A percentile compares a stretch with the other conserved stretches of the same genome.
Evolutionary conservation across 1,140 invertebrate genomes (phyloP).

Genomic region (Lepidurus arcticus): DNA sequence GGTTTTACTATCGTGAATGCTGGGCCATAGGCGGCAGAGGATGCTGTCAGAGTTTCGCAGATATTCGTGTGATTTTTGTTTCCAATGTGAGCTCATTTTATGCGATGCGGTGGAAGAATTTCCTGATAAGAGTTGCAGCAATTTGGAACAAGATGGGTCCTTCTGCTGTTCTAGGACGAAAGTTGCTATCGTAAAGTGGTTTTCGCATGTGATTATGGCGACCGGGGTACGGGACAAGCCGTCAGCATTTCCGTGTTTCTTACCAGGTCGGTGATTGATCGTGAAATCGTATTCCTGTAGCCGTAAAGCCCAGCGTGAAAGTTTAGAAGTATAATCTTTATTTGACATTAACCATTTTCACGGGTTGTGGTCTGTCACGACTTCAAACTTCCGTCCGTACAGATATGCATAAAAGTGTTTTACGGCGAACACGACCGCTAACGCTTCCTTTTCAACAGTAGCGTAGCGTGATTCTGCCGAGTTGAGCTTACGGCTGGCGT

Average conservation of each 20-base stretch:
- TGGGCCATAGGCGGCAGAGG: neutral
- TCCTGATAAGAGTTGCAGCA: neutral
- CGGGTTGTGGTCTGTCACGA: too few species aligned
- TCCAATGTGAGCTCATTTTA: neutral
- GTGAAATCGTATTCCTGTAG: too few species aligned
- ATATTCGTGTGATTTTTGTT: neutral
- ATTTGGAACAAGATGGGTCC: neutral
- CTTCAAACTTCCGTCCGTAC: too few species aligned
- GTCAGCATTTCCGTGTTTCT: too few species aligned
- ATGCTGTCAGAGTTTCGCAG: neutral
- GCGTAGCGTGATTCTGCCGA: neutral
- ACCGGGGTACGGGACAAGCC: too few species aligned
- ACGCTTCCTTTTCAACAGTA: neutral
- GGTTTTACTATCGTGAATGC: neutral
- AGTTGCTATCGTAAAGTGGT: neutral
- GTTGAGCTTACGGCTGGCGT: conserved; percentile 18
- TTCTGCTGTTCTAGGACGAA: neutral
- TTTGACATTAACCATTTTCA: neutral
- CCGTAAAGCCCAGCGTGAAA: neutral
- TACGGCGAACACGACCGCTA: neutral
- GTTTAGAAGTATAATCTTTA: neutral
- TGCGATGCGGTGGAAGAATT: neutral
- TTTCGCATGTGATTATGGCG: neutral
- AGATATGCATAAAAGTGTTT: neutral
- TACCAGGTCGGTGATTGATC: too few species aligned